Percentiles rank a stretch among this genome's conserved stretches.
phyloP scores from a whole-genome alignment of 1,140 invertebrate genomes.

The Trichomalopsis sarcophagae region DNA sequence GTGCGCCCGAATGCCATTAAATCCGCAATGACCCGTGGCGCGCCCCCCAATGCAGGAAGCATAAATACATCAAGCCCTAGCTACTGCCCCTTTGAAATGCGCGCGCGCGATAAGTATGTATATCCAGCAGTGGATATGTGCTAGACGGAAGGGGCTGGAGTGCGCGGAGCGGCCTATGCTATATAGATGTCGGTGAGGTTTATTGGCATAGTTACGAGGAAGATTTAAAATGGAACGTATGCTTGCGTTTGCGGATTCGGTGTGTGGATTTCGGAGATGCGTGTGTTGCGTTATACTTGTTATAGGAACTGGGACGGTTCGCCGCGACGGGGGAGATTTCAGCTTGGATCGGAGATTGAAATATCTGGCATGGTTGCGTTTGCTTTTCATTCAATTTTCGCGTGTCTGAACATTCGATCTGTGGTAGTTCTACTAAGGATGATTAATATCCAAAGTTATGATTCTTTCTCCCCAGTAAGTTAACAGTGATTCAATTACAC shows the following conservation, averaged over 20 bases:
- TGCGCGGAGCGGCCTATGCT: not conserved
- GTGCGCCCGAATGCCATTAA: constrained; percentile 28
- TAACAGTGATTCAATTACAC: too few species aligned
- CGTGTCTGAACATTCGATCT: too few species aligned
- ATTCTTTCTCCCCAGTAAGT: too few species aligned
- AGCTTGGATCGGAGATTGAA: too few species aligned
- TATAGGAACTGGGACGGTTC: too few species aligned
- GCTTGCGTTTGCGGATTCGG: not conserved
- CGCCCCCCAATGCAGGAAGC: constrained; percentile 32
- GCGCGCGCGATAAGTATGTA: not conserved
- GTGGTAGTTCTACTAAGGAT: too few species aligned
- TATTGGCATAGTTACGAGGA: not conserved
- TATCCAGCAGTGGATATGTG: not conserved
- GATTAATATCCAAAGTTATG: too few species aligned
- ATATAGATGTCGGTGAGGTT: not conserved
- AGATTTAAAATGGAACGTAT: not conserved
- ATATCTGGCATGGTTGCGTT: too few species aligned
- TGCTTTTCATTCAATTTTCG: too few species aligned
- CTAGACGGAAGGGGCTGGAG: not conserved
- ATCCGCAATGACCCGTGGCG: constrained; percentile 35
- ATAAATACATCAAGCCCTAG: constrained; percentile 30
- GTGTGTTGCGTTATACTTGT: too few species aligned
- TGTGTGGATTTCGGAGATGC: not conserved
- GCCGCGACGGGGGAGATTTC: too few species aligned
- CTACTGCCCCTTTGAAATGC: not conserved